These are phyloP conservation scores for Gymnodraco acuticeps DNA, from an alignment of 2,797 vertebrate genomes.

Conservation along the genomic window DNA sequence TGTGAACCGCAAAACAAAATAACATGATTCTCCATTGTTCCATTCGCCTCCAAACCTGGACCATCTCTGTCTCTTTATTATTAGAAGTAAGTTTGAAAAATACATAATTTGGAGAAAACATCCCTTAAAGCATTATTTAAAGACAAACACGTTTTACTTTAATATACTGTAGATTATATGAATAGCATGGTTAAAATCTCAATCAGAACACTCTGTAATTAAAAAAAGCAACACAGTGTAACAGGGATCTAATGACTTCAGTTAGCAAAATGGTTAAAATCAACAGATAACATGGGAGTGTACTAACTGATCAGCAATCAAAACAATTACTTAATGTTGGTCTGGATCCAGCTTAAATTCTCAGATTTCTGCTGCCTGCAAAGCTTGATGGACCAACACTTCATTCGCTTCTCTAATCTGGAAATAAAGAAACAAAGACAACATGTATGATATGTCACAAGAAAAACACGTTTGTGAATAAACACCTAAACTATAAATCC, in stretches of 20 bases:
- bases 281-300: constrained; percentile 11
- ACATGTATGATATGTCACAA: constrained; percentile 6
- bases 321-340: neutral
- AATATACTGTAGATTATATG: constrained; percentile 9
- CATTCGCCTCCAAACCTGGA: neutral
- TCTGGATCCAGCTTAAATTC: constrained; percentile 1
- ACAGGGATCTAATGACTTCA: constrained; percentile 42
- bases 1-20: neutral
- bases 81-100: neutral
- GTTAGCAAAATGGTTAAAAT: constrained; percentile 36
- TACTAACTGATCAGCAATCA: constrained; percentile 5
- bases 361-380: neutral
- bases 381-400: neutral
- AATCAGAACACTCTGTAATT: constrained; percentile 1
- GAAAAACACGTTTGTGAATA: neutral
- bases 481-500: neutral
- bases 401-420: constrained; percentile 49
- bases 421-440: constrained; percentile 37
- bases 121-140: constrained; percentile 30
- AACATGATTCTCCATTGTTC: neutral
- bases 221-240: constrained; percentile 18
- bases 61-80: neutral
- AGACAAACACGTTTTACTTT: constrained; percentile 14
- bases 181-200: neutral
- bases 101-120: constrained; percentile 1